These are phyloP conservation scores for Scomber scombrus DNA, from an alignment of 2,113 vertebrate genomes.

Conservation along the genomic window DNA sequence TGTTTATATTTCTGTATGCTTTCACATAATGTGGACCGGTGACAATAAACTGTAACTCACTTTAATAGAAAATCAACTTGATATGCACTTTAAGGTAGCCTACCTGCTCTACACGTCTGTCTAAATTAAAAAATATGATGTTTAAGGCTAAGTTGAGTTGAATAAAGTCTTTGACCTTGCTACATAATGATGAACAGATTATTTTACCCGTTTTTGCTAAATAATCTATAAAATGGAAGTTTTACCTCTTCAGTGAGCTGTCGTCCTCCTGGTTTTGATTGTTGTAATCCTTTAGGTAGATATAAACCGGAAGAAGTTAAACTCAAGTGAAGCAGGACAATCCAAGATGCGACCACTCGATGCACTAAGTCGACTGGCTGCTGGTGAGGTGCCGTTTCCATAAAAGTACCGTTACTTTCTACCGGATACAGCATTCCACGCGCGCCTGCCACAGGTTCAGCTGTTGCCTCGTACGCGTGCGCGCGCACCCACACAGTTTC, in stretches of 20 bases:
- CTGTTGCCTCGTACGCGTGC: conserved; percentile 82
- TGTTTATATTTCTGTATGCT: background rate
- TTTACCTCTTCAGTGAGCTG: conserved; percentile 51
- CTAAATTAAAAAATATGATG: background rate
- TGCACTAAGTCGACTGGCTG: conserved; percentile 77
- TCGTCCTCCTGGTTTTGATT: conserved; percentile 32
- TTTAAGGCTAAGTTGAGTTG: background rate
- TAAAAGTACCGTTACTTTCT: conserved; percentile 92
- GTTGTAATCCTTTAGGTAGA: conserved; percentile 42
- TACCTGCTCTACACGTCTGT: background rate
- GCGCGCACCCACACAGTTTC: background rate
- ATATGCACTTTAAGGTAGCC: background rate
- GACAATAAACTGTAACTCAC: background rate
- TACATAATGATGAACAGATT: background rate
- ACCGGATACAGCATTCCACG: conserved; percentile 89
- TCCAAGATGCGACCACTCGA: conserved; percentile 58
- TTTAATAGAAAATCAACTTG: background rate
- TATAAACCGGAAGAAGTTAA: conserved; percentile 9
- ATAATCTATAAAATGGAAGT: background rate
- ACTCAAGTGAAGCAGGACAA: conserved; percentile 23
- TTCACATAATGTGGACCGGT: background rate
- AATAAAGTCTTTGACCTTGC: conserved; percentile 21
- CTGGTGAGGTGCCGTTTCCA: conserved; percentile 86
- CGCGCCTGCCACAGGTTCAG: conserved; percentile 88
- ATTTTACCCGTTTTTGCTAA: background rate